phyloP scores from a whole-genome alignment of 2,888 invertebrate species.

The Tanytarsus gracilentus region DNA sequence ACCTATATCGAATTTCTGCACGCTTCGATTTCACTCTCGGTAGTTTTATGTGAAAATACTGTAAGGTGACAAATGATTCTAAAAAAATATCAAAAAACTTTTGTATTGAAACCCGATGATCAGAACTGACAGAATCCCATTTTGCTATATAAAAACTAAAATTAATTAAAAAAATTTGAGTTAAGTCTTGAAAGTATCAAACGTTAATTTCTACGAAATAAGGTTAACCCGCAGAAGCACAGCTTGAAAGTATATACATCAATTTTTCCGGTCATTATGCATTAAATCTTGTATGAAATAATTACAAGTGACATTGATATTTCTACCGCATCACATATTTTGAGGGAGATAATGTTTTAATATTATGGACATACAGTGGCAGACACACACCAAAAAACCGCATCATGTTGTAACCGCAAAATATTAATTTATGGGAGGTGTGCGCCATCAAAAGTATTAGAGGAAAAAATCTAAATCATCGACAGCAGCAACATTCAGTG shows the following conservation, averaged over 20 bases:
- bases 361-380: background rate
- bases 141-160: no score
- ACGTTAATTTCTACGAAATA: slow-evolving; percentile 11
- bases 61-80: background rate
- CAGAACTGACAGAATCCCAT: no score
- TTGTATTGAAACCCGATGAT: no score
- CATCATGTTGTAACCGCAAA: slow-evolving; percentile 10
- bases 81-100: no score
- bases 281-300: slow-evolving; percentile 24
- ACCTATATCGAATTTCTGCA: slow-evolving; percentile 20
- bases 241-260: background rate
- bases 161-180: no score
- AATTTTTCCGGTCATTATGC: slow-evolving; percentile 19
- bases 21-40: slow-evolving; percentile 7
- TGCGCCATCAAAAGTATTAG: slow-evolving; percentile 2
- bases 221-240: background rate
- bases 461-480: background rate
- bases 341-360: background rate
- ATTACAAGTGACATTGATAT: slow-evolving; percentile 24
- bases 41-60: background rate
- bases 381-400: slow-evolving; percentile 22
- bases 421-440: slow-evolving; percentile 3
- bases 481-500: background rate
- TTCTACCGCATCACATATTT: background rate
- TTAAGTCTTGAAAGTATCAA: no score